Percentiles rank a stretch among this genome's conserved stretches.
These are phyloP conservation scores for Plagiodera versicolora DNA, from an alignment of 2,888 invertebrate genomes.

Conservation along the genomic window DNA sequence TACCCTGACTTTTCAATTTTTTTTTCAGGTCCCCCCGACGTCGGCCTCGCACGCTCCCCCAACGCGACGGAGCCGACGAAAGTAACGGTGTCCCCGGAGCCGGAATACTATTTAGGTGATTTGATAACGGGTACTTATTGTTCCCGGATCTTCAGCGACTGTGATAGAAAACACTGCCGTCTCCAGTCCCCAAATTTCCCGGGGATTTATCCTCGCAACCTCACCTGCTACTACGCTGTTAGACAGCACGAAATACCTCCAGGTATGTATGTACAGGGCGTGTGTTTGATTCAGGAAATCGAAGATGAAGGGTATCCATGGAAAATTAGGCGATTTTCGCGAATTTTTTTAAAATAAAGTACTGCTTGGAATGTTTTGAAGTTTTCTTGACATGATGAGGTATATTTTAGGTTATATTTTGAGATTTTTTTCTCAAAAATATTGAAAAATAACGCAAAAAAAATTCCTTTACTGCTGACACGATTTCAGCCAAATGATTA, in stretches of 20 bases:
- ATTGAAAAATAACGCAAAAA: no score
- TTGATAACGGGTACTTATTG: conserved; percentile 90
- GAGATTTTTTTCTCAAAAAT: no score
- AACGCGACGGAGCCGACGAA: conserved; percentile 29
- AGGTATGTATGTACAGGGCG: conserved; percentile 54
- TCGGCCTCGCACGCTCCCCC: no score
- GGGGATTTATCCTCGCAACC: conserved; percentile 89
- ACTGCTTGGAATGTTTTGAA: no score
- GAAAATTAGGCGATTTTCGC: no score
- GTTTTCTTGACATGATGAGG: no score
- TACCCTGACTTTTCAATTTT: conserved; percentile 9
- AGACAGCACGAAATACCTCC: conserved; percentile 81
- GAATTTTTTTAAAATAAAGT: no score
- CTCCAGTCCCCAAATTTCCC: conserved; percentile 92
- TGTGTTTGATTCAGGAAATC: neutral
- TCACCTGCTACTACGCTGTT: conserved; percentile 92
- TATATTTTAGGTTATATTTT: no score
- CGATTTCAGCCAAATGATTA: no score
- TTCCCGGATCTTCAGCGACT: conserved; percentile 89
- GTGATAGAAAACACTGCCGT: conserved; percentile 86
- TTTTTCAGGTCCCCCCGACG: conserved; percentile 30
- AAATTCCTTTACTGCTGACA: no score
- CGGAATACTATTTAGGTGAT: conserved; percentile 78
- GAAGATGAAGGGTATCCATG: neutral
- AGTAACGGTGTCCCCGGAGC: conserved; percentile 29